These are phyloP conservation scores for Sturmia bella DNA, from an alignment of 2,888 invertebrate species.

Conservation along the genomic window DNA sequence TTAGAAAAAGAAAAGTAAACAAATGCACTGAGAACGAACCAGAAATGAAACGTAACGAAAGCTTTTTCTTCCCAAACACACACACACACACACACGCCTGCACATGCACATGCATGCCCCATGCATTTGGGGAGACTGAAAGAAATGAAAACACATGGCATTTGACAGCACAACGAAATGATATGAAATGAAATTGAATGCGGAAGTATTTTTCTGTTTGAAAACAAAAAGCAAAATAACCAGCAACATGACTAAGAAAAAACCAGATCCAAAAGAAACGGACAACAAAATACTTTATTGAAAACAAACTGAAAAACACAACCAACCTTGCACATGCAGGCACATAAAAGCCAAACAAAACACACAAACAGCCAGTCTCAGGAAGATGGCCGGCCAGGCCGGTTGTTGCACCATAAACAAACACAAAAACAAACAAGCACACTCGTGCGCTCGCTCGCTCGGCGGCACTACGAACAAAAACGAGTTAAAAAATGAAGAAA, in stretches of 20 bases:
- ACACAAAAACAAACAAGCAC: constrained; percentile 19
- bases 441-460: background rate
- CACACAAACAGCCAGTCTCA: constrained; percentile 24
- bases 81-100: background rate
- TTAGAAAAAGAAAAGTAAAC: constrained; percentile 13
- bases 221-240: constrained; percentile 28
- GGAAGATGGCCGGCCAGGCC: constrained; percentile 48
- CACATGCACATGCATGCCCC: background rate
- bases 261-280: constrained; percentile 39
- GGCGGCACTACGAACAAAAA: constrained; percentile 16
- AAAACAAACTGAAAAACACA: constrained; percentile 15
- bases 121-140: too few relatives aligned
- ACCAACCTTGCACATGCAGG: background rate
- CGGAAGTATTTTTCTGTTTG: constrained; percentile 69
- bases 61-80: constrained; percentile 43
- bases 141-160: constrained; percentile 3
- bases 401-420: constrained; percentile 59
- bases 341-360: constrained; percentile 36
- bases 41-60: constrained; percentile 50
- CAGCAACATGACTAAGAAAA: constrained; percentile 28
- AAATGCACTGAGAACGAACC: constrained; percentile 46
- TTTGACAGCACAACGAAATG: constrained; percentile 60
- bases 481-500: constrained; percentile 42
- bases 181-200: constrained; percentile 72
- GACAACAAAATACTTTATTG: background rate